Percentiles rank a stretch among this genome's conserved stretches.
phyloP scores from a whole-genome alignment of 2,113 vertebrate species.

The Mus spicilegus region DNA sequence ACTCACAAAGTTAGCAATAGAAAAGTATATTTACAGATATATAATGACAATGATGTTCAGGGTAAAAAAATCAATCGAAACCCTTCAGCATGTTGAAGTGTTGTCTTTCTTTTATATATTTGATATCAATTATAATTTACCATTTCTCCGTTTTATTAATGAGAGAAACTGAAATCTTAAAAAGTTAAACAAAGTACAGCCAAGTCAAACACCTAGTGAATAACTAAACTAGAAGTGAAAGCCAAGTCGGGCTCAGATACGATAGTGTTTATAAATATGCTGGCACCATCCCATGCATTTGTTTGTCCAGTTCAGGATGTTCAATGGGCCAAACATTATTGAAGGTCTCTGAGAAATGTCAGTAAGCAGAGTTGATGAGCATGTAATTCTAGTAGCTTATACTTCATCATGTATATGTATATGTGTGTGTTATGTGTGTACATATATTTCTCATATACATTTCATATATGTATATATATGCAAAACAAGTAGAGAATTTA shows the following conservation, averaged over 20 bases:
- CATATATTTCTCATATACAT: not conserved
- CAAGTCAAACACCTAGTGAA: not conserved
- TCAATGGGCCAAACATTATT: not conserved
- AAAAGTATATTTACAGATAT: not conserved
- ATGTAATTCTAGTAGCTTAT: not conserved
- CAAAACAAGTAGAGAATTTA: not conserved
- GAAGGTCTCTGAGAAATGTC: not conserved
- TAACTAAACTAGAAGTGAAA: constrained; percentile 10
- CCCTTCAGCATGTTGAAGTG: not conserved
- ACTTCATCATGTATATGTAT: not conserved
- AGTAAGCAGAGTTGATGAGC: not conserved
- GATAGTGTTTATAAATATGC: not conserved
- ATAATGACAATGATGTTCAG: not conserved
- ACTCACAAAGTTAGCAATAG: not conserved
- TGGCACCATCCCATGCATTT: not conserved
- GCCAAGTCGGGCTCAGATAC: not conserved
- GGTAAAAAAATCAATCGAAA: not conserved
- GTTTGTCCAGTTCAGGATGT: constrained; percentile 6
- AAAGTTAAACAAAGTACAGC: constrained; percentile 32
- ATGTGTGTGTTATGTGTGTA: not conserved
- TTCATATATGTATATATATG: not conserved
- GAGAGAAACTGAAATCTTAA: constrained; percentile 25
- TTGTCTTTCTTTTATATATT: constrained; percentile 1
- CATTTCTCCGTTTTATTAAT: not conserved
- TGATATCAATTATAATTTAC: not conserved